Base-by-base conservation (phyloP, 1,140 invertebrate genomes). In the Chlorops oryzae region DNA sequence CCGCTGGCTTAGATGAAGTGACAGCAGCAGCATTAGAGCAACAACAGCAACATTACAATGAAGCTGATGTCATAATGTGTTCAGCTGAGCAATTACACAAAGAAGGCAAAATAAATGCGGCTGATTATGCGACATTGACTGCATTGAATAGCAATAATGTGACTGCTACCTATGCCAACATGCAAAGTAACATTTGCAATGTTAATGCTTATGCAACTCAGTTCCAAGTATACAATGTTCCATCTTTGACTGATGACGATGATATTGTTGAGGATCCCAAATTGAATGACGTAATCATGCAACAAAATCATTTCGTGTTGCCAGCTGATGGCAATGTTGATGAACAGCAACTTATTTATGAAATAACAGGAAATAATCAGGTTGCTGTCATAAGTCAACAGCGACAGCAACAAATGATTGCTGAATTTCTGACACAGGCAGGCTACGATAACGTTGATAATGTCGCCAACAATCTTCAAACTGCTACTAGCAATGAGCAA, bases 341-440 rank as follows among this genome's bases (percentile, higher is more conserved):
- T 13, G 50, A 52, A 25, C 44, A 52, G 21, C 50, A 52, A 6
- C 37, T 69, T 20, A 68, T 68, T 17, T 69, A 69, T 52, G 65
- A 68, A 47, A 61, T 65, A 53, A 62, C 54, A 2, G 62, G 56
- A 20, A 62, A 58, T 21, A 69, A 68, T 52, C 63, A 64, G 46
- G 61, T 63, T 13, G 61, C 62, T 6, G 62, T 68, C 50, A 51
- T 69, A 52, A 65, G 68, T 44, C 65, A 69, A 42, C 65, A 68
- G 17, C 59, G 59, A 13, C 59, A 61, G 34, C 57, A 63, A 40
- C 59, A 69, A 53, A 59, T 63, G 12, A 56, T 68, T 9, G 65
- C 59, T 4, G 65, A 68, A 20, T 68, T 69, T 42, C 51, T 68
- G 5, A 66, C 56, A 6, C 61, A 66, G 17, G 63, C 63, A 5